Evolutionary conservation across 2,888 invertebrate species (phyloP), one percentile per base, ranked within the genome.

Genomic region (Agrilus cyanescens): DNA sequence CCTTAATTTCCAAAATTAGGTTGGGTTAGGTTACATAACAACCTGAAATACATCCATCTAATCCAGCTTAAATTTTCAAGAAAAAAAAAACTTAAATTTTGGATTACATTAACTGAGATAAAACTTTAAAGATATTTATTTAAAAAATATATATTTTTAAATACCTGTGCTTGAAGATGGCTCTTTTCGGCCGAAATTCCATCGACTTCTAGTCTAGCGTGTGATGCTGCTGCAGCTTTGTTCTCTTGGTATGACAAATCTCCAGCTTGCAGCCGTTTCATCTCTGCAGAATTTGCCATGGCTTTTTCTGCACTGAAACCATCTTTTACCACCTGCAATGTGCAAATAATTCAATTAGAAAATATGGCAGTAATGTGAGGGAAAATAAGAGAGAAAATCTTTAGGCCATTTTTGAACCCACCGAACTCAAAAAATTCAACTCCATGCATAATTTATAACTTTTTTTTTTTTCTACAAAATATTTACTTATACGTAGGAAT

Each of bases 121-220:
- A 6, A 14, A 4, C 6, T 18, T 4, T 7, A 12, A 37, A 12
- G 25, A 37, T 16, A 25, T 37, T 12, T 37, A 15, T 37, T 20
- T 37, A n/a, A n/a, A n/a, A n/a, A n/a, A 12, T 37, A 18, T 20
- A 20, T 37, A 16, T 38, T 20, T 20, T 20, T 25, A 25, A 25
- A 25, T 25, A 88, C 88, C 77, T 88, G 84, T 53, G 84, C 78
- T 52, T 82, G 76, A 45, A 89, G 81, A 50, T 85, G 80, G 60
- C 85, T 84, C 66, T 89, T 85, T 68, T 91, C 88, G 2, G 89
- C 83, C 16, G 84, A 83, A 47, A 89, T 75, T 35, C 89, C 89
- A 60, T 89, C 88, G 47, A 87, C 74, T 66, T 89, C 88, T 48
- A 89, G 68, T 51, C 85, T 73, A 50, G 87, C 82, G 53, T 82